Conservation (phyloP, 2,888 invertebrate genomes). For the Plagodis pulveraria region DNA sequence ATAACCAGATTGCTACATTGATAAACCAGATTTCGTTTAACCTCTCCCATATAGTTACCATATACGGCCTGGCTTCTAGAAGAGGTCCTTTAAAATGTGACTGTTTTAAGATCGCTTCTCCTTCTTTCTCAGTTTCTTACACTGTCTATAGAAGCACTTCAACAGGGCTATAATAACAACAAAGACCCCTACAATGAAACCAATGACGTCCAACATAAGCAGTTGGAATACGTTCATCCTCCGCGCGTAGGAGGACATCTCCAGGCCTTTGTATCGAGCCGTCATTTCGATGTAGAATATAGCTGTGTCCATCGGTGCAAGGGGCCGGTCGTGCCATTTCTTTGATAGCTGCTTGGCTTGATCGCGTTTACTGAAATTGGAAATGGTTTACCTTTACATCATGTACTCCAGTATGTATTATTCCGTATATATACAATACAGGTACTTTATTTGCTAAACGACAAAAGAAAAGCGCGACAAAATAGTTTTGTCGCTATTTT, state of each 20-base stretch:
- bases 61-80: no score
- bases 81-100: no score
- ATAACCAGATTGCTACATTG: no score
- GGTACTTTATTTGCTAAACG: no score
- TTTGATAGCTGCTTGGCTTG: slow-evolving; percentile 47
- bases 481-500: no score
- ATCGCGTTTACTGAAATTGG: slow-evolving; percentile 44
- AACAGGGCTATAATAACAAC: slow-evolving; percentile 13
- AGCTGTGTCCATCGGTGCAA: slow-evolving; percentile 56
- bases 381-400: no score
- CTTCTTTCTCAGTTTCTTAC: slow-evolving; percentile 20
- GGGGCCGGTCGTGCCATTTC: slow-evolving; percentile 51
- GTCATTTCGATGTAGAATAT: slow-evolving; percentile 53
- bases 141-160: slow-evolving; percentile 13
- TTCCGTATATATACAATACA: no score
- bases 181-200: slow-evolving; percentile 30
- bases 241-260: slow-evolving; percentile 50
- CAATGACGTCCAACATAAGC: slow-evolving; percentile 43
- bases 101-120: slow-evolving; percentile 28
- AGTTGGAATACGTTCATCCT: slow-evolving; percentile 41
- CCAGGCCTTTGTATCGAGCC: slow-evolving; percentile 45
- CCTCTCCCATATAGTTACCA: no score
- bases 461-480: no score
- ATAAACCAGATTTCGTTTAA: no score
- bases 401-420: no score